These are phyloP conservation scores for Hyperoplus immaculatus DNA, from an alignment of 2,797 vertebrate genomes.

Conservation along the genomic window DNA sequence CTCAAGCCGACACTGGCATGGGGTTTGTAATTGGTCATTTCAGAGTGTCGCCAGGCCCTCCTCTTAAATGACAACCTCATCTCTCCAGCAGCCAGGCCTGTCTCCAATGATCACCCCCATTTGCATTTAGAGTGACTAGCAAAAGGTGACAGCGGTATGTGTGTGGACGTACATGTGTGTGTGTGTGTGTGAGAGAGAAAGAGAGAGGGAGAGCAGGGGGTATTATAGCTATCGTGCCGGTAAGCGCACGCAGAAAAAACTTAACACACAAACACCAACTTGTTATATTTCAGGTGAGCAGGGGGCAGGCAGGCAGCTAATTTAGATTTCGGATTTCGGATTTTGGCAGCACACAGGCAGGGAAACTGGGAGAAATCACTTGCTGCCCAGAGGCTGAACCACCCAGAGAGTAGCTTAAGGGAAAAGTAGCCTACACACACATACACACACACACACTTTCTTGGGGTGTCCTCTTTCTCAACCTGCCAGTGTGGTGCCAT, in stretches of 20 bases:
- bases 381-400: slow-evolving; percentile 16
- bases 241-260: slow-evolving; percentile 40
- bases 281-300: slow-evolving; percentile 34
- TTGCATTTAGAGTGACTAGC: slow-evolving; percentile 90
- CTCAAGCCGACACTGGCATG: slow-evolving; percentile 56
- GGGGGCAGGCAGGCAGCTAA: slow-evolving; percentile 34
- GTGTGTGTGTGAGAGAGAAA: neutral
- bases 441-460: slow-evolving; percentile 14
- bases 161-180: neutral
- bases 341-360: slow-evolving; percentile 43
- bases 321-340: slow-evolving; percentile 44
- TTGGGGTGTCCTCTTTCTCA: slow-evolving; percentile 42
- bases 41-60: slow-evolving; percentile 79
- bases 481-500: slow-evolving; percentile 41
- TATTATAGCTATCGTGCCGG: slow-evolving; percentile 46
- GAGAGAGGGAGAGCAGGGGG: neutral
- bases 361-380: slow-evolving; percentile 36
- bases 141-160: slow-evolving; percentile 62
- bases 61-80: slow-evolving; percentile 88
- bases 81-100: slow-evolving; percentile 76
- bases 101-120: slow-evolving; percentile 82
- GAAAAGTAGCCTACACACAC: slow-evolving; percentile 3
- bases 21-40: slow-evolving; percentile 88
- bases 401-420: slow-evolving; percentile 33
- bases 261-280: slow-evolving; percentile 31